Evolutionary conservation across 2,797 vertebrate species (phyloP).

Genomic region (Platyrinchus mystaceus): DNA sequence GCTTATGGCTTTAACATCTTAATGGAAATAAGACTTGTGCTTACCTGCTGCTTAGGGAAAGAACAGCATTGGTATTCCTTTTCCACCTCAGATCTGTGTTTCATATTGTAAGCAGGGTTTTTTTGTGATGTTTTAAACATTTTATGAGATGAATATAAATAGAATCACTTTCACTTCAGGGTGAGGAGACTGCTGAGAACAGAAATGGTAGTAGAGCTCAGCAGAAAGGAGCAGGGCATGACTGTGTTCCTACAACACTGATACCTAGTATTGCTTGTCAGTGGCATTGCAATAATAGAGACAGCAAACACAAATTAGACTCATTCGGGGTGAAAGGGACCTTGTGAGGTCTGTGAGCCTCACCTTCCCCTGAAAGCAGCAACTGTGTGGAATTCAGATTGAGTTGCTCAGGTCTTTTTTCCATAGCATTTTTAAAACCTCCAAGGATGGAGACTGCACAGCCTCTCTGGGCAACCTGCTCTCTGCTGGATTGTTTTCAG

Average conservation of each 20-base stretch:
- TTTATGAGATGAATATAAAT: slow-evolving; percentile 17
- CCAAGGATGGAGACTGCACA: not conserved
- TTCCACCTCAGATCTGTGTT: not conserved
- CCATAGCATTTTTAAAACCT: not conserved
- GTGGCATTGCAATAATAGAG: not conserved
- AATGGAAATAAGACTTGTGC: not conserved
- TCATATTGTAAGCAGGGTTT: not conserved
- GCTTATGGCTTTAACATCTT: not conserved
- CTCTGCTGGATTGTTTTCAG: not conserved
- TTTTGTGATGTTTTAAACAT: slow-evolving; percentile 19
- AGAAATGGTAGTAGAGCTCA: not conserved
- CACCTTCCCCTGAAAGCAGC: not conserved
- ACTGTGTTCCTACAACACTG: not conserved
- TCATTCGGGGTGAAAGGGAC: not conserved
- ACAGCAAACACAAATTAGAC: not conserved
- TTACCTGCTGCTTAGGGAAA: not conserved
- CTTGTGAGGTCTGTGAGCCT: accelerated
- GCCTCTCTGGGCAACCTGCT: not conserved
- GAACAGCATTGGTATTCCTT: not conserved
- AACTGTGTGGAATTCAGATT: not conserved
- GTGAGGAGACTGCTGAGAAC: not conserved
- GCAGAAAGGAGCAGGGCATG: not conserved
- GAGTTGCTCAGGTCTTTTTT: not conserved
- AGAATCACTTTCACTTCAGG: not conserved
- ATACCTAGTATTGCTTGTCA: not conserved